phyloP scores from a whole-genome alignment of 2,797 vertebrate species.

The Leptatherina wallacei region DNA sequence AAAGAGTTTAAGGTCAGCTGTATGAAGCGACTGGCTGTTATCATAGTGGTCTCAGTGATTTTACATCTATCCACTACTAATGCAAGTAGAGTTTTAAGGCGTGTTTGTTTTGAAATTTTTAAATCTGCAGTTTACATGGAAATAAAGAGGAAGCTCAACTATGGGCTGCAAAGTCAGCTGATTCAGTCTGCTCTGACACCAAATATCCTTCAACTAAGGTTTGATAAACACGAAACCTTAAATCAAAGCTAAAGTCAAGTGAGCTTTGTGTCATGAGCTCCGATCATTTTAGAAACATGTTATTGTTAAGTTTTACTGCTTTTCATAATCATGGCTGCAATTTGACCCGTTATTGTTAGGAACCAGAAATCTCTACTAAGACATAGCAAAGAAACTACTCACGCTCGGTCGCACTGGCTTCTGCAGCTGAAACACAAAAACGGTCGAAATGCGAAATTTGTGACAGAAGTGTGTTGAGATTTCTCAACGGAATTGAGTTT shows the following conservation, averaged over 20 bases:
- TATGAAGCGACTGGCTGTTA: neutral
- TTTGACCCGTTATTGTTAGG: slow-evolving; percentile 2
- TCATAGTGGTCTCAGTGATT: neutral
- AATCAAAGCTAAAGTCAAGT: neutral
- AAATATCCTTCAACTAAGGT: slow-evolving; percentile 5
- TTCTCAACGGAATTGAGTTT: neutral
- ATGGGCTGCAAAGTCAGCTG: slow-evolving; percentile 18
- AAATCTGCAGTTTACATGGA: slow-evolving; percentile 9
- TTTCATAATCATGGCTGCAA: slow-evolving; percentile 16
- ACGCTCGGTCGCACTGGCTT: slow-evolving; percentile 41
- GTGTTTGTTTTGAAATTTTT: neutral
- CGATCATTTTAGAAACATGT: neutral
- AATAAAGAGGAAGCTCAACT: slow-evolving; percentile 29
- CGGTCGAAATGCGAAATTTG: neutral
- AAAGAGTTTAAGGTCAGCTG: neutral
- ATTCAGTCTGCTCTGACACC: neutral
- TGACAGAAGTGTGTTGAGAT: neutral
- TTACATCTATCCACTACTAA: neutral
- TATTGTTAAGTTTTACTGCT: neutral
- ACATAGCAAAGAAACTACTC: slow-evolving; percentile 26
- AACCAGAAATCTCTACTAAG: neutral
- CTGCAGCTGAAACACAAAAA: slow-evolving; percentile 38
- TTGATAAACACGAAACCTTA: neutral
- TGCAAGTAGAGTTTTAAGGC: neutral
- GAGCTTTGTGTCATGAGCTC: neutral